A percentile compares a stretch with the other conserved stretches of the same genome.
These are phyloP conservation scores for Anomalospiza imberbis DNA, from an alignment of 2,797 vertebrate genomes.

Conservation along the genomic window DNA sequence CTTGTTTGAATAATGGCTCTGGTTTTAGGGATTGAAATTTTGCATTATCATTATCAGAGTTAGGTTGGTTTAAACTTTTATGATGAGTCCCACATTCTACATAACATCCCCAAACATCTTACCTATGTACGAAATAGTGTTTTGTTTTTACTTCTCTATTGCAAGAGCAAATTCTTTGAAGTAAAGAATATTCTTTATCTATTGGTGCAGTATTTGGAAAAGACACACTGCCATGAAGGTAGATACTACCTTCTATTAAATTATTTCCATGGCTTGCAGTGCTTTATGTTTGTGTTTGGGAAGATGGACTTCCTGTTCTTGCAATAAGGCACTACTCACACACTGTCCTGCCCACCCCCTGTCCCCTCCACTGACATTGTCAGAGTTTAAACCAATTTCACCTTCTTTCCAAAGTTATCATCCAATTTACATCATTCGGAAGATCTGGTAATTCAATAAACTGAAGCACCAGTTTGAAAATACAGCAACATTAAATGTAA, in stretches of 20 bases:
- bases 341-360: not conserved
- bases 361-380: not conserved
- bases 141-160: not conserved
- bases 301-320: not conserved
- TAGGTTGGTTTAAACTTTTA: not conserved
- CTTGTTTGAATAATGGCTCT: not conserved
- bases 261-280: not conserved
- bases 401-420: slow-evolving; percentile 20
- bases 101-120: not conserved
- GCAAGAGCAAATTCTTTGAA: not conserved
- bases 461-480: slow-evolving; percentile 50
- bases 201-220: slow-evolving; percentile 22
- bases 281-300: slow-evolving; percentile 8
- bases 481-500: slow-evolving; percentile 38
- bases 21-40: not conserved
- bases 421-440: slow-evolving; percentile 2
- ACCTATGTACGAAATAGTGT: not conserved
- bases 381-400: slow-evolving; percentile 7
- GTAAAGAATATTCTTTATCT: slow-evolving; percentile 2
- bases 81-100: not conserved
- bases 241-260: not conserved
- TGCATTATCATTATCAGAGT: not conserved
- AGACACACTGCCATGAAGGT: not conserved
- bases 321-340: not conserved
- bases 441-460: slow-evolving; percentile 19